Evolutionary conservation across 2,888 invertebrate genomes (phyloP).

Genomic region (Macrophya alboannulata): DNA sequence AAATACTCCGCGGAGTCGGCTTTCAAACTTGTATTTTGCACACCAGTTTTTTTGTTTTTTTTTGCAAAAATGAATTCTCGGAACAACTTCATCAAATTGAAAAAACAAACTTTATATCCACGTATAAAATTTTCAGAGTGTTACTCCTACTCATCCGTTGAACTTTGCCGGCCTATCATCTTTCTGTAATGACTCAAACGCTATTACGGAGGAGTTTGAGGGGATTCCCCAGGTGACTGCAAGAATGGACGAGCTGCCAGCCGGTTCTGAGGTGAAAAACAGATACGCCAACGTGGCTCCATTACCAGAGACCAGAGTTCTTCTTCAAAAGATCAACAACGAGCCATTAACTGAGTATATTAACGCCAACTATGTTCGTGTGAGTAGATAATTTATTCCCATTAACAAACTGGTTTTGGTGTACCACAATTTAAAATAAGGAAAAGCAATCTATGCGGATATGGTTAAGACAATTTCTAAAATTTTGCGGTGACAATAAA

Average conservation of each 20-base stretch:
- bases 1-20: background rate
- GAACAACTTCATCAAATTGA: background rate
- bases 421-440: background rate
- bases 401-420: background rate
- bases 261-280: slow-evolving; percentile 95
- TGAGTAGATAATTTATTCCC: slow-evolving; percentile 80
- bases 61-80: background rate
- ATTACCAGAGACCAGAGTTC: slow-evolving; percentile 94
- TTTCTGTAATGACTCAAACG: slow-evolving; percentile 87
- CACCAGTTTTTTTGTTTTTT: background rate
- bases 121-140: slow-evolving; percentile 69
- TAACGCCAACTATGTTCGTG: slow-evolving; percentile 96
- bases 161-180: slow-evolving; percentile 90
- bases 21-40: background rate
- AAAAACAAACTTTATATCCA: background rate
- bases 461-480: background rate
- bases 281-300: slow-evolving; percentile 97
- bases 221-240: slow-evolving; percentile 91
- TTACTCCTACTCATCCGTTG: slow-evolving; percentile 87
- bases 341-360: slow-evolving; percentile 94
- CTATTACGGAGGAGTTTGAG: slow-evolving; percentile 91
- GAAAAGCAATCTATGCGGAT: background rate
- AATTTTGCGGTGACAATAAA: background rate
- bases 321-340: slow-evolving; percentile 86
- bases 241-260: slow-evolving; percentile 91